These are phyloP conservation scores for Neoascia interrupta DNA, from an alignment of 2,888 invertebrate species.

Conservation along the genomic window DNA sequence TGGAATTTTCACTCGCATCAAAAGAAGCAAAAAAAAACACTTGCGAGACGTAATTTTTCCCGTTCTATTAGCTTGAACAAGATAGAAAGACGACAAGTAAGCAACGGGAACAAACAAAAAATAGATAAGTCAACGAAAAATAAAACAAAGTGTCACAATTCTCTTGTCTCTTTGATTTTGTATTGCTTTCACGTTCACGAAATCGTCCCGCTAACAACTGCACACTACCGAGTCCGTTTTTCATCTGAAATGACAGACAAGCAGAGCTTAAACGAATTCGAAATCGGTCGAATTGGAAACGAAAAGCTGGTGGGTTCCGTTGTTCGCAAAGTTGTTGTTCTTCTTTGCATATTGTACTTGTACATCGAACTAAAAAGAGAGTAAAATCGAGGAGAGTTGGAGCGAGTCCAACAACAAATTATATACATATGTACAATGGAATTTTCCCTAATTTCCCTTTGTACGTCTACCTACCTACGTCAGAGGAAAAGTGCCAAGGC, in stretches of 20 bases:
- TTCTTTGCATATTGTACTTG: too few species aligned
- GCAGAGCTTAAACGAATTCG: constrained; percentile 45
- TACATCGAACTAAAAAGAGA: background rate
- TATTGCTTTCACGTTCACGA: constrained; percentile 19
- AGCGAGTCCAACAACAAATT: background rate
- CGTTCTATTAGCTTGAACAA: background rate
- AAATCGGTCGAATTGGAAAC: constrained; percentile 14
- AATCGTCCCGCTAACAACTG: constrained; percentile 46
- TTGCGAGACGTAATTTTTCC: background rate
- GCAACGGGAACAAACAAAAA: constrained; percentile 33
- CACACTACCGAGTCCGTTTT: constrained; percentile 50
- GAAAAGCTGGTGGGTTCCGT: constrained; percentile 18
- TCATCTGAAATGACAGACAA: constrained; percentile 35
- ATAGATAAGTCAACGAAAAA: constrained; percentile 11
- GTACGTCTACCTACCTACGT: too few species aligned
- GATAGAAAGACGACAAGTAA: constrained; percentile 25
- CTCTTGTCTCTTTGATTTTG: constrained; percentile 15
- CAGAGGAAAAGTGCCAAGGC: too few species aligned
- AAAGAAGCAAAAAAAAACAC: background rate
- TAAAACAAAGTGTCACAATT: constrained; percentile 12
- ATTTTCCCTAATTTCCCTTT: constrained; percentile 15
- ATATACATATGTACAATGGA: background rate
- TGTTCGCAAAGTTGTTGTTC: constrained; percentile 3
- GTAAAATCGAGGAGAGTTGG: background rate
- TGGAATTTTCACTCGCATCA: constrained; percentile 4